Evolutionary conservation across 2,888 invertebrate species (phyloP).

Genomic region (Megaustenia siamemsis): DNA sequence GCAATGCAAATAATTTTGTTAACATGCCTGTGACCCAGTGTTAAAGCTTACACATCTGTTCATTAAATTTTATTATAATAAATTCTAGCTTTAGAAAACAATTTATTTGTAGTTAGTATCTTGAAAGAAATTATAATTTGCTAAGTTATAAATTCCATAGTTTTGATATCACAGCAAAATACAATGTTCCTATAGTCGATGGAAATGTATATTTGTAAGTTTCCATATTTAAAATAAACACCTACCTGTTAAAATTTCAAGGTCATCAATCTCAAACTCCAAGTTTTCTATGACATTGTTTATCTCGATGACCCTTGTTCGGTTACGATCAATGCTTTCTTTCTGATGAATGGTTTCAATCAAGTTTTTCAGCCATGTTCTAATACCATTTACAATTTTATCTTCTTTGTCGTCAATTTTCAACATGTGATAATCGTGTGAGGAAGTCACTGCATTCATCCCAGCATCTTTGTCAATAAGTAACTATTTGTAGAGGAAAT

Average conservation of each 20-base stretch:
- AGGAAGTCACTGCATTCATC: conserved; percentile 83
- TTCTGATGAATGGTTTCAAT: conserved; percentile 85
- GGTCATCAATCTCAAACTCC: conserved; percentile 85
- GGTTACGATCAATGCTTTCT: conserved; percentile 87
- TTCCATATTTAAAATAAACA: neutral
- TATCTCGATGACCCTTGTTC: conserved; percentile 88
- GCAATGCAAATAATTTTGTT: too few relatives aligned
- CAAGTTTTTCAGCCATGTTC: conserved; percentile 86
- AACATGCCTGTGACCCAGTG: too few relatives aligned
- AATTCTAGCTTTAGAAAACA: too few relatives aligned
- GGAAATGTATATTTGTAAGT: neutral
- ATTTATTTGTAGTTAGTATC: too few relatives aligned
- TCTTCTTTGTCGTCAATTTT: conserved; percentile 90
- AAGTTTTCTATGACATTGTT: conserved; percentile 88
- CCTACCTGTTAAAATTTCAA: conserved; percentile 64
- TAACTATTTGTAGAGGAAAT: conserved; percentile 72
- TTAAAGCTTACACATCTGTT: too few relatives aligned
- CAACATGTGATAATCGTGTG: conserved; percentile 87
- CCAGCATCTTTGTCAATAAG: conserved; percentile 86
- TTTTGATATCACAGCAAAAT: too few relatives aligned
- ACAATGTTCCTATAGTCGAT: too few relatives aligned
- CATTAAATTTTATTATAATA: too few relatives aligned
- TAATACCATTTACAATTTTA: conserved; percentile 85
- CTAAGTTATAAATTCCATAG: too few relatives aligned
- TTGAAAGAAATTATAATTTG: too few relatives aligned